phyloP scores from a whole-genome alignment of 2,113 vertebrate species.

The Triplophysa dalaica region DNA sequence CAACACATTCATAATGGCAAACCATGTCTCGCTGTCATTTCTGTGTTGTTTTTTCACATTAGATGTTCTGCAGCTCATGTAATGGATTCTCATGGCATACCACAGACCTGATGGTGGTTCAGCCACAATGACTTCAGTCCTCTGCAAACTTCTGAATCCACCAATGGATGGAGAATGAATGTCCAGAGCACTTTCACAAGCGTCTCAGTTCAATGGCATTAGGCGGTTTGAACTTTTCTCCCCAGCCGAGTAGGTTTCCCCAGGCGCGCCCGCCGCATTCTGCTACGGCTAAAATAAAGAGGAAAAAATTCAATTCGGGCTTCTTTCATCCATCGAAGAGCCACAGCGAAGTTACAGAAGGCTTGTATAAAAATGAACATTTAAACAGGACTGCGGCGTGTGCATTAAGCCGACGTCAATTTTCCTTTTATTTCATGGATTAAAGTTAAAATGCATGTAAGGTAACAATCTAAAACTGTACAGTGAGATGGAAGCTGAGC shows the following conservation, averaged over 20 bases:
- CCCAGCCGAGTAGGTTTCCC: constrained; percentile 63
- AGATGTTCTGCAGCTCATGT: constrained; percentile 54
- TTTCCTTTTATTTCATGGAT: background rate
- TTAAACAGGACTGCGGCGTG: constrained; percentile 7
- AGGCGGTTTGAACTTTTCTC: constrained; percentile 32
- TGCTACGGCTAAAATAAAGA: constrained; percentile 66
- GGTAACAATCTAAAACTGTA: too few relatives aligned
- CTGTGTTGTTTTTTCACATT: constrained; percentile 41
- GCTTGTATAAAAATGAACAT: constrained; percentile 27
- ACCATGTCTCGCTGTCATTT: constrained; percentile 53
- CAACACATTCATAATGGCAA: constrained; percentile 51
- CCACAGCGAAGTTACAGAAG: constrained; percentile 25
- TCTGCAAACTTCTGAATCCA: constrained; percentile 47
- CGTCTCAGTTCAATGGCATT: constrained; percentile 75
- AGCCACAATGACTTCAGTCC: constrained; percentile 32
- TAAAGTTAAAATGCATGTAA: background rate
- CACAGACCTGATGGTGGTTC: constrained; percentile 3
- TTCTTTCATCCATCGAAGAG: constrained; percentile 62
- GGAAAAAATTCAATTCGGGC: constrained; percentile 61
- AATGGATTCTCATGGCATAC: constrained; percentile 48
- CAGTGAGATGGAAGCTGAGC: too few relatives aligned
- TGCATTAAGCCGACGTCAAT: constrained; percentile 6
- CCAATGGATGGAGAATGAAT: constrained; percentile 58
- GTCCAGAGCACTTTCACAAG: constrained; percentile 51
- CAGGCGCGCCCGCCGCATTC: constrained; percentile 67